Base-by-base conservation (phyloP, 1,140 invertebrate species). In the Drosophila sechellia region DNA sequence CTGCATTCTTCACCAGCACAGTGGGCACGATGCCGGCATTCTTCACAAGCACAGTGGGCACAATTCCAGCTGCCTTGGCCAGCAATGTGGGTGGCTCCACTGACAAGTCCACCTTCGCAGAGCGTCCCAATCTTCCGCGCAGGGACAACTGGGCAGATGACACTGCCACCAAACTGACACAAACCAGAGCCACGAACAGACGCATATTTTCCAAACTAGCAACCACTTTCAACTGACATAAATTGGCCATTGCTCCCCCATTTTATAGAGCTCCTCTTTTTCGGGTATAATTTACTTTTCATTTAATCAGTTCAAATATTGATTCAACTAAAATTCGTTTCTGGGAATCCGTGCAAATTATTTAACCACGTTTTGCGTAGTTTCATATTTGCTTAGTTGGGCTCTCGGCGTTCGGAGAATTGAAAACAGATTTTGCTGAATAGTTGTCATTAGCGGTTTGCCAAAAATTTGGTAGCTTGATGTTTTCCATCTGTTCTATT, bases 401-500 rank as follows among this genome's bases (percentile, higher is more conserved):
- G 59, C 50, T 25, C 42, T 11, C 35, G 5, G 27, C 31, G 20
- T 11, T 48, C 20, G 42, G 42, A 43, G 50, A 55, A 17, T 40
- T 11, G 45, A 63, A 56, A 56, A 57, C 39, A 57, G 69, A 75
- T 75, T 74, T 74, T 40, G 53, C 13, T 75, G 72, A 75, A 75
- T 75, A 57, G 72, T 75, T 75, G 72, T 75, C 72, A 75, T 75
- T 75, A 75, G 71, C 59, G 58, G 71, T 37, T 61, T 5, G 43
- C 34, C 37, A 63, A 37, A 27, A 12, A 20, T 49, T 55, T 50
- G 42, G 13, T 46, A 46, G 31, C 61, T 69, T 39, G 58, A 17
- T 42, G 12, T 63, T 8, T 25, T 48, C 53, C 71, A 75, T 50
- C 59, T 75, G 71, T 75, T 73, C 13, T 35, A 57, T 65, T 75